Conservation (phyloP, 2,113 vertebrate species). For the Crotalus helleri region DNA sequence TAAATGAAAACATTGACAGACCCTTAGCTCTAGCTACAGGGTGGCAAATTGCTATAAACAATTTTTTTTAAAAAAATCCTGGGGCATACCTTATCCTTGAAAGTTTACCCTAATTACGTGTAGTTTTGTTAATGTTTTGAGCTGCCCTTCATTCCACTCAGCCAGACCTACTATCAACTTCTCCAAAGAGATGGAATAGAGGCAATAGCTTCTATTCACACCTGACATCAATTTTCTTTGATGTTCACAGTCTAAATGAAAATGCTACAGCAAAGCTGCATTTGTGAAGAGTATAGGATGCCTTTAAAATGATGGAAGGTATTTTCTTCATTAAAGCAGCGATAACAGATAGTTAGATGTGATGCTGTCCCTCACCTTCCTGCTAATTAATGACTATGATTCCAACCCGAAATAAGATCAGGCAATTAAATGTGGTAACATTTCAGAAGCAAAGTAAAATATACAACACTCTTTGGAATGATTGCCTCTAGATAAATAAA, state of each 20-base stretch:
- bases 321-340: constrained; percentile 86
- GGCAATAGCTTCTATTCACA: constrained; percentile 84
- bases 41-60: constrained; percentile 67
- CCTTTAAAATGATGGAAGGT: constrained; percentile 81
- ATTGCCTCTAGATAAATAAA: constrained; percentile 78
- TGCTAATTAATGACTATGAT: constrained; percentile 89
- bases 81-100: constrained; percentile 69
- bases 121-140: constrained; percentile 81
- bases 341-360: constrained; percentile 84
- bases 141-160: constrained; percentile 75
- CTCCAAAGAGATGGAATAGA: constrained; percentile 78
- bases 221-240: constrained; percentile 88
- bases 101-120: constrained; percentile 83
- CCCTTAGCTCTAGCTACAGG: constrained; percentile 62
- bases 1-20: constrained; percentile 69
- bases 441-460: constrained; percentile 79
- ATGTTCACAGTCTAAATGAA: constrained; percentile 84
- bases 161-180: constrained; percentile 73
- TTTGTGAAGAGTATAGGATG: constrained; percentile 79
- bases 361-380: constrained; percentile 88
- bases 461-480: constrained; percentile 73
- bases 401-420: constrained; percentile 86
- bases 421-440: constrained; percentile 92
- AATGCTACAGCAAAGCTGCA: constrained; percentile 79
- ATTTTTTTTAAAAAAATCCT: constrained; percentile 61